Conservation (phyloP, 37 sponge, comb jelly and placozoan genomes). For the Halichondria panicea region DNA sequence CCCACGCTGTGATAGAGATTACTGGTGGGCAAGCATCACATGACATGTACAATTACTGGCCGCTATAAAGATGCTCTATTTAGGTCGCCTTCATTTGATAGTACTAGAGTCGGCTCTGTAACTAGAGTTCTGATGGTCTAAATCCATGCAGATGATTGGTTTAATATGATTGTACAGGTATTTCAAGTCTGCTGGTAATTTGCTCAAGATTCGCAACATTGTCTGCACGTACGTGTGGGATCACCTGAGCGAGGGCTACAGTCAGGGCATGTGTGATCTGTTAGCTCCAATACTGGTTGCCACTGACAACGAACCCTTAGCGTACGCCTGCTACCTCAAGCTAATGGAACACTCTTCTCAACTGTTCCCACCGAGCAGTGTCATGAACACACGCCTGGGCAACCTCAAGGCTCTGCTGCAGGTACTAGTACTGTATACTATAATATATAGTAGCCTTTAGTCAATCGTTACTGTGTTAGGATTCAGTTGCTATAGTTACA, state of each 20-base stretch:
- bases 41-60: not conserved
- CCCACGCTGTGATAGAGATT: slow-evolving; percentile 91
- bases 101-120: not conserved
- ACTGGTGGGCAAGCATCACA: slow-evolving; percentile 45
- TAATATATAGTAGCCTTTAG: too few species aligned
- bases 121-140: not conserved
- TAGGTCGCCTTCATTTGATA: not conserved
- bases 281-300: slow-evolving; percentile 91
- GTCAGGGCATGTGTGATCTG: slow-evolving; percentile 97
- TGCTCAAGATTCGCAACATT: slow-evolving; percentile 68
- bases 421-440: too few species aligned
- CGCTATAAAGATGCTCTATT: not conserved
- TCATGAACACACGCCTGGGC: slow-evolving; percentile 57
- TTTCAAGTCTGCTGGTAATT: slow-evolving; percentile 42
- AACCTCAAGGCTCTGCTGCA: slow-evolving; percentile 71
- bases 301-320: slow-evolving; percentile 68
- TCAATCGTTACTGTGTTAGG: too few species aligned
- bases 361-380: slow-evolving; percentile 74
- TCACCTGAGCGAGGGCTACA: slow-evolving; percentile 66
- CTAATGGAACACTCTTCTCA: slow-evolving; percentile 59
- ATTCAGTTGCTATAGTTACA: not conserved
- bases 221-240: slow-evolving; percentile 83
- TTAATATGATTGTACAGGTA: slow-evolving; percentile 34
- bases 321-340: slow-evolving; percentile 60
- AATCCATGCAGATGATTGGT: too few species aligned